Conservation (phyloP, 37 sponge, comb jelly and placozoan genomes). For the Beroe ovata region DNA sequence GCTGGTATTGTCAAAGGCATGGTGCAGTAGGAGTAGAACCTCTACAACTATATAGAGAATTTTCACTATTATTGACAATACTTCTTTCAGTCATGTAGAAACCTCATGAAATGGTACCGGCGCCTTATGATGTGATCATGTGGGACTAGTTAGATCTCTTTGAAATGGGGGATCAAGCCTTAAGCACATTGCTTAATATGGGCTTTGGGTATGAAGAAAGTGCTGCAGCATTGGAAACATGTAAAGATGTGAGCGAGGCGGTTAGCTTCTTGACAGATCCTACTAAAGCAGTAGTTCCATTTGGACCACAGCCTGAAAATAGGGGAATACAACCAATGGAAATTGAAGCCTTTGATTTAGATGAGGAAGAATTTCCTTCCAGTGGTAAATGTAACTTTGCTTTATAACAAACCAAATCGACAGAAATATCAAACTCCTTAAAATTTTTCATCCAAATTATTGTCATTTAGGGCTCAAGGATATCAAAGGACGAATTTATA, state of each 20-base stretch:
- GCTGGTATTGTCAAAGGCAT: too few species aligned
- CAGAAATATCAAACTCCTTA: too few species aligned
- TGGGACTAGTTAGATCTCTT: not conserved
- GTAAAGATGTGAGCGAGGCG: conserved; percentile 61
- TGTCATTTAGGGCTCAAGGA: conserved; percentile 32
- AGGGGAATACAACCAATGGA: conserved; percentile 25
- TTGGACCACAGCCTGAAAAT: conserved; percentile 35
- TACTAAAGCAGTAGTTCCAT: conserved; percentile 30
- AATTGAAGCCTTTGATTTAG: conserved; percentile 45
- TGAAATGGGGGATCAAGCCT: conserved; percentile 41
- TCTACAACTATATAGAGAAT: too few species aligned
- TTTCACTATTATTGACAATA: too few species aligned
- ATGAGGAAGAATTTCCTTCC: conserved; percentile 27
- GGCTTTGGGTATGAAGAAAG: conserved; percentile 66
- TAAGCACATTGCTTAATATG: conserved; percentile 51
- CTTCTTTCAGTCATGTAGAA: too few species aligned
- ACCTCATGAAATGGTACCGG: too few species aligned
- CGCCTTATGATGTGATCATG: too few species aligned
- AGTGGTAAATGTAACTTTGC: not conserved
- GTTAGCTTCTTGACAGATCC: conserved; percentile 29
- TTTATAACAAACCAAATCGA: too few species aligned
- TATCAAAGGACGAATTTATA: conserved; percentile 49
- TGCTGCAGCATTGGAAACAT: conserved; percentile 23
- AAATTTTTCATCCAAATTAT: too few species aligned
- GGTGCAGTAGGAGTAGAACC: too few species aligned